A percentile compares a stretch with the other conserved stretches of the same genome.
Evolutionary conservation across 2,888 invertebrate species (phyloP).

Genomic region (Eristalinus aeneus): DNA sequence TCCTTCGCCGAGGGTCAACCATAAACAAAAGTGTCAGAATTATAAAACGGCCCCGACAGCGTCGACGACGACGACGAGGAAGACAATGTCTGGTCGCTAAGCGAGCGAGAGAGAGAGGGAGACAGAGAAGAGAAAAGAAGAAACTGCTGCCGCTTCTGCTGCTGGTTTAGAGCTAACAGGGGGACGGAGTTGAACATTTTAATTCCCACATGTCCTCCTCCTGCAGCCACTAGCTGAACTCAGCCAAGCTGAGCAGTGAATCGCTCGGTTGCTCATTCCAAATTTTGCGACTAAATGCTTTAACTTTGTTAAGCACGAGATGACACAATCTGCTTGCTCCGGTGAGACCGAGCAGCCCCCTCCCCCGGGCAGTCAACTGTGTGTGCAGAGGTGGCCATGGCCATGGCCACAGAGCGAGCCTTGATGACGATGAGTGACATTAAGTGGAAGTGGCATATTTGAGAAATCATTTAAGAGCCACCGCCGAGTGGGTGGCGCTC

Average conservation of each 20-base stretch:
- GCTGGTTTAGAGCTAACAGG: background rate
- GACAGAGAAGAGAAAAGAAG: background rate
- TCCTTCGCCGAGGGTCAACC: conserved; percentile 58
- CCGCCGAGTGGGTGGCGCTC: conserved; percentile 26
- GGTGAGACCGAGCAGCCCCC: conserved; percentile 46
- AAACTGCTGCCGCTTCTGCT: background rate
- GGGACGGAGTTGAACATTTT: conserved; percentile 51
- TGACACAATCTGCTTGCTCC: conserved; percentile 69
- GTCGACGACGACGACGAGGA: conserved; percentile 1
- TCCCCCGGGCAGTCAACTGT: background rate
- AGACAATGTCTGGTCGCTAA: background rate
- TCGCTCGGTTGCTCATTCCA: conserved; percentile 38
- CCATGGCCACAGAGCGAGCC: background rate
- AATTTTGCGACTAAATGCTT: conserved; percentile 69
- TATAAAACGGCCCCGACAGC: conserved; percentile 54
- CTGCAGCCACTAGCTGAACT: conserved; percentile 48
- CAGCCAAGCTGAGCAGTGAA: conserved; percentile 50
- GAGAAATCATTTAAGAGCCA: conserved; percentile 74
- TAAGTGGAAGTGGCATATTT: conserved; percentile 75
- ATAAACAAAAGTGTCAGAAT: conserved; percentile 70
- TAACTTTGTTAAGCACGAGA: conserved; percentile 71
- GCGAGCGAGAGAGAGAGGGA: background rate
- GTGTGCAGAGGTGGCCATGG: background rate
- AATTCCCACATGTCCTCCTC: conserved; percentile 65
- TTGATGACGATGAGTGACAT: conserved; percentile 72